Base-by-base conservation (phyloP, 92 coral and sea anemone species). In the Bergia puertoricense region DNA sequence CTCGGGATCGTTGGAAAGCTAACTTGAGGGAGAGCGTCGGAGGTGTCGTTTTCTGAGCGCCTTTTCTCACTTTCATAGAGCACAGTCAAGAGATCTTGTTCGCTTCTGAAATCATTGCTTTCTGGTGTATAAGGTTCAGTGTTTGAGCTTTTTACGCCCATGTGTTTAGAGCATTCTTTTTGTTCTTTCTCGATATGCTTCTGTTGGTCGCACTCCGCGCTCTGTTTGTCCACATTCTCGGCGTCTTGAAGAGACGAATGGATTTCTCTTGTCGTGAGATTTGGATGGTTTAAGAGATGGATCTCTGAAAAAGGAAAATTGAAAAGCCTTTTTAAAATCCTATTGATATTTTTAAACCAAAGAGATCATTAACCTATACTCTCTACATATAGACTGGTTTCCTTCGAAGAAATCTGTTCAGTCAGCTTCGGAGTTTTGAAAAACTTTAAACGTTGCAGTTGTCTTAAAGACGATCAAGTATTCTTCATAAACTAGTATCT, bases 291-390 rank as follows among this genome's bases (percentile, higher is more conserved):
- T 20, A 72, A 45, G 41, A 67, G 56, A 44, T 30, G 48, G 44
- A 30, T 84, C 37, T 71, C 87, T 84, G 77, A 0, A 84, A 84
- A 69, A 43, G 42, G 68, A 84, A 83, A n/a, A 50, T 20, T 6
- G 79, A 10, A 44, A 14, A 5, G 2, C 0, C 1, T 62, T 57
- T 57, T 57, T 11, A 57, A 57, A 11, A 57, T 0, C 1, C 66
- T 6, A 3, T 57, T 48, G 7, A 6, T 46, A 46, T 46, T 5
- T 46, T 46, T 11, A 51, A 51, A 51, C 68, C 16, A 62, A 62
- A 51, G 14, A 51, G 11, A 1, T 51, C 68, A 62, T 62, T 62
- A 16, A 62, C 68, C 68, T 20, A n/a, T 62, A 20, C 15, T 62
- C 3, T 16, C 18, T 62, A 51, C 57, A 0, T 20, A 5, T 62